These are phyloP conservation scores for Lasioglossum malachurum DNA, from an alignment of 2,888 invertebrate species.

Conservation along the genomic window DNA sequence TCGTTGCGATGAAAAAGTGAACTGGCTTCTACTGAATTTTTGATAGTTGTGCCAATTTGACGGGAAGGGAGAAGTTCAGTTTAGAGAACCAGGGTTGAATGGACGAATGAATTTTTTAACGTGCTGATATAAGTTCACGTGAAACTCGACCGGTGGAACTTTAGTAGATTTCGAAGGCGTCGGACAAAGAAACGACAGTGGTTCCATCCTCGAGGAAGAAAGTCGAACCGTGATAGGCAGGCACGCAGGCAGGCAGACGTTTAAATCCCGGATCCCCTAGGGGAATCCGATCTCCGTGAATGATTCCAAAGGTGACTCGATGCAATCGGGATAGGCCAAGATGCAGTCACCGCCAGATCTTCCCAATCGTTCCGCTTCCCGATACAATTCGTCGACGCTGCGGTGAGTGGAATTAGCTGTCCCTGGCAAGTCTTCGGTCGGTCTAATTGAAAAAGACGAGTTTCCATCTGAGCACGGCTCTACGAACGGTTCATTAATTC, in stretches of 20 bases:
- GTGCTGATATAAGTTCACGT: background rate
- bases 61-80: background rate
- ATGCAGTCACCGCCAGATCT: constrained; percentile 80
- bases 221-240: background rate
- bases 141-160: background rate
- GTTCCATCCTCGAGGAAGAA: background rate
- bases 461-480: constrained; percentile 8
- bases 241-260: constrained; percentile 4
- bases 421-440: constrained; percentile 80
- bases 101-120: background rate
- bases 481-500: background rate
- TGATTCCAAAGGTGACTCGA: constrained; percentile 81
- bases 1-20: background rate
- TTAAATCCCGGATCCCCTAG: constrained; percentile 59
- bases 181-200: background rate
- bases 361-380: constrained; percentile 82
- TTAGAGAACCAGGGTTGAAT: background rate
- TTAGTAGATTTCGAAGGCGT: background rate
- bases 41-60: background rate
- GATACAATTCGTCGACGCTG: constrained; percentile 79
- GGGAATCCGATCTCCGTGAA: constrained; percentile 80
- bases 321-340: constrained; percentile 80
- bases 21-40: background rate
- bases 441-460: constrained; percentile 73
- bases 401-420: constrained; percentile 76